Conservation (phyloP, 1,140 invertebrate genomes). For the fruit fly (Drosophila melanogaster) region Release_6_plus_ISO1_MT NC_004354.4:17711501-17712000, state of each 20-base stretch:
- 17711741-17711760: no score
- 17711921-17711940: constrained; percentile 9
- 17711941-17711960: constrained; percentile 1
- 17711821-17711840: not conserved
- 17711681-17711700: not conserved
- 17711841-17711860: not conserved
- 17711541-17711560: not conserved
- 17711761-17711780: no score
- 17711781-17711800: no score
- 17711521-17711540: not conserved
- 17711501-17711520: no score
- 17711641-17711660: not conserved
- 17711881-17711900: constrained; percentile 4
- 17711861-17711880: not conserved
- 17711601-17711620: constrained; percentile 5
- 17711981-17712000: constrained; percentile 25
- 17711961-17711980: constrained; percentile 15
- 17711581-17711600: not conserved
- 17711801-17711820: no score
- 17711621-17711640: not conserved
- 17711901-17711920: constrained; percentile 6
- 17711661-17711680: not conserved
- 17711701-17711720: not conserved
- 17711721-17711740: no score
- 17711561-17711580: not conserved